A percentile compares a stretch with the other conserved stretches of the same genome.
Evolutionary conservation across 2,113 vertebrate species (phyloP).

Genomic region (Rhinolophus sinicus): DNA sequence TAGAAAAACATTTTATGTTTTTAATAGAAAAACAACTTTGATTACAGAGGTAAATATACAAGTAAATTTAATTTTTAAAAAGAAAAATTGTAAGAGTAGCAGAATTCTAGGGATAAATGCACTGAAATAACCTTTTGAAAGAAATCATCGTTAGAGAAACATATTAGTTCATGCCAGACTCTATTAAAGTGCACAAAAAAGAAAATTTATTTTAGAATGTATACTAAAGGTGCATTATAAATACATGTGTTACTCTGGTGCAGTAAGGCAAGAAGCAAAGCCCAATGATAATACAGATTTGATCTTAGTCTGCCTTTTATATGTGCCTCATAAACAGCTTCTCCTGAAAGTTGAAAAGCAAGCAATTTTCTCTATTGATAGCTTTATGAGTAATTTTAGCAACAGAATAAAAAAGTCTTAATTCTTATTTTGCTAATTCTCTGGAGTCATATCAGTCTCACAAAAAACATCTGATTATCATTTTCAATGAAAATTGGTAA

Average conservation of each 20-base stretch:
- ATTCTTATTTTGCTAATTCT: conserved; percentile 54
- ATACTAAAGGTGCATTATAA: not conserved
- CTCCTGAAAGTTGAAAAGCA: conserved; percentile 3
- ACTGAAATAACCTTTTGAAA: conserved; percentile 15
- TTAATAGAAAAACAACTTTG: conserved; percentile 61
- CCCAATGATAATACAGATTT: not conserved
- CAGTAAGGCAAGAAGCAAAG: not conserved
- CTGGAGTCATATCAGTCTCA: conserved; percentile 50
- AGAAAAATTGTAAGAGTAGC: conserved; percentile 1
- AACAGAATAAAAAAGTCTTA: conserved; percentile 43
- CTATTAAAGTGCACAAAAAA: conserved; percentile 53
- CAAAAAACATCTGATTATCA: not conserved
- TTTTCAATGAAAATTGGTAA: conserved; percentile 39
- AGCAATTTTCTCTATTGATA: conserved; percentile 20
- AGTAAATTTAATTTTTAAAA: conserved; percentile 54
- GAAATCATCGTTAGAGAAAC: conserved; percentile 49
- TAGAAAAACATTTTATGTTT: conserved; percentile 29
- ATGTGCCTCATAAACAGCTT: not conserved
- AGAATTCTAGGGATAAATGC: conserved; percentile 22
- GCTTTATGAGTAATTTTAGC: conserved; percentile 26
- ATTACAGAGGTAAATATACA: conserved; percentile 50
- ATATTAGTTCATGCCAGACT: conserved; percentile 36
- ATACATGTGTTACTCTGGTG: not conserved
- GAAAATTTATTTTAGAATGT: conserved; percentile 63
- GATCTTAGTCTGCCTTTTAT: not conserved